Evolutionary conservation across 2,888 invertebrate species (phyloP).

Genomic region (Phragmatobia fuliginosa): DNA sequence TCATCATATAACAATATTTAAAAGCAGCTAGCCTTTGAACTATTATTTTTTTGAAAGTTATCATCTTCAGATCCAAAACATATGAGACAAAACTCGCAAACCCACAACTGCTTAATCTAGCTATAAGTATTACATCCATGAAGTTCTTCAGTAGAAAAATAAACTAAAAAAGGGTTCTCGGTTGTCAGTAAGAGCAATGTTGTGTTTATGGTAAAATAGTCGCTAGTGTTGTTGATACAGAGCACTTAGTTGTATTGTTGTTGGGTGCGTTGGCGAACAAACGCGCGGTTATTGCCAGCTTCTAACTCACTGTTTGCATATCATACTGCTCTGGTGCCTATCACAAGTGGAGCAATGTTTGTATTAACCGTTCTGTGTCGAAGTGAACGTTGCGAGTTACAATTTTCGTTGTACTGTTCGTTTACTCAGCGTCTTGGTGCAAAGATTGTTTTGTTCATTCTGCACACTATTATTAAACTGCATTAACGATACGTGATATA

Average conservation of each 20-base stretch:
- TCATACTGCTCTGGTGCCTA: slow-evolving; percentile 9
- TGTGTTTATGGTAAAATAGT: slow-evolving; percentile 51
- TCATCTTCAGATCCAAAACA: neutral
- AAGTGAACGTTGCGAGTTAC: neutral
- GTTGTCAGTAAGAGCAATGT: slow-evolving; percentile 40
- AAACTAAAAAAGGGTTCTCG: slow-evolving; percentile 32
- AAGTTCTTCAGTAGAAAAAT: slow-evolving; percentile 36
- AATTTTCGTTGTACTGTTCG: neutral
- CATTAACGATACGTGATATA: neutral
- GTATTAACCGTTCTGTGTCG: neutral
- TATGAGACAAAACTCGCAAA: neutral
- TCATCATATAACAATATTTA: too few relatives aligned
- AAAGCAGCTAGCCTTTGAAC: neutral
- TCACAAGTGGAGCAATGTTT: slow-evolving; percentile 5
- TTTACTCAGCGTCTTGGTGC: neutral
- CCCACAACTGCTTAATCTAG: neutral
- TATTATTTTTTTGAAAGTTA: neutral
- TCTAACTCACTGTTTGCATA: slow-evolving; percentile 41
- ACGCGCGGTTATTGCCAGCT: slow-evolving; percentile 36
- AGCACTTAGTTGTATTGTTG: slow-evolving; percentile 23
- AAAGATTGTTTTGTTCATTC: too few relatives aligned
- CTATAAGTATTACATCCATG: slow-evolving; percentile 21
- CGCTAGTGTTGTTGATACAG: slow-evolving; percentile 19
- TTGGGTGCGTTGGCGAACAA: slow-evolving; percentile 27
- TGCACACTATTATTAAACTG: too few relatives aligned